Evolutionary conservation across 2,113 vertebrate genomes (phyloP).

Genomic region (Rana temporaria): DNA sequence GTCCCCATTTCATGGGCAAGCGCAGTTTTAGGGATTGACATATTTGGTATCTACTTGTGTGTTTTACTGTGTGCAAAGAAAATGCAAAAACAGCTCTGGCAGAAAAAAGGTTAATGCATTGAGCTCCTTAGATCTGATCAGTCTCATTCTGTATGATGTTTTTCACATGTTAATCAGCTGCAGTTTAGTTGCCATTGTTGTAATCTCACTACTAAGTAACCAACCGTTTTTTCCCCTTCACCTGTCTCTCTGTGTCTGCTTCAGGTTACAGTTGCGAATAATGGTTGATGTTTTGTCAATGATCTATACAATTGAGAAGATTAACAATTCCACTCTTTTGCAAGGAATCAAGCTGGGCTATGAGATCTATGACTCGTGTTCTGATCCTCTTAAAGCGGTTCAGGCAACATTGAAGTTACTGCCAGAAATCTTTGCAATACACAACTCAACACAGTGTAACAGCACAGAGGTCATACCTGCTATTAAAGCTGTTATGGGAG

Average conservation of each 20-base stretch:
- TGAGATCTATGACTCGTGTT: slow-evolving; percentile 70
- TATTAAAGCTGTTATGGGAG: slow-evolving; percentile 69
- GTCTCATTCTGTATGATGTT: no score
- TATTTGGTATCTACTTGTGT: no score
- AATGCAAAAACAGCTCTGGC: no score
- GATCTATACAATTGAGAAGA: slow-evolving; percentile 69
- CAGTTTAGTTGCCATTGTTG: no score
- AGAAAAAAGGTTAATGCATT: no score
- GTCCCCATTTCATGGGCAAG: no score
- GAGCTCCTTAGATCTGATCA: no score
- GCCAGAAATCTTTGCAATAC: slow-evolving; percentile 11
- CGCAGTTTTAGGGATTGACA: no score
- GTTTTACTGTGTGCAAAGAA: no score
- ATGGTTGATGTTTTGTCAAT: slow-evolving; percentile 62
- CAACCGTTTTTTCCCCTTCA: no score
- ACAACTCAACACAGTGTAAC: slow-evolving; percentile 61
- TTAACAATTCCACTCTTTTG: slow-evolving; percentile 69
- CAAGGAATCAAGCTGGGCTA: slow-evolving; percentile 71
- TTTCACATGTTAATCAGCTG: no score
- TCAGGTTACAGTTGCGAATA: slow-evolving; percentile 62
- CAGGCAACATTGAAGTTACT: slow-evolving; percentile 63
- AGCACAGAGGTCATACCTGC: slow-evolving; percentile 56
- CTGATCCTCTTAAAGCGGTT: slow-evolving; percentile 66
- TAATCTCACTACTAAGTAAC: no score
- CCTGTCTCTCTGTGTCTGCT: slow-evolving; percentile 2